A percentile compares a stretch with the other conserved stretches of the same genome.
Evolutionary conservation across 1,140 invertebrate genomes (phyloP).

Genomic region (Centruroides vittatus): DNA sequence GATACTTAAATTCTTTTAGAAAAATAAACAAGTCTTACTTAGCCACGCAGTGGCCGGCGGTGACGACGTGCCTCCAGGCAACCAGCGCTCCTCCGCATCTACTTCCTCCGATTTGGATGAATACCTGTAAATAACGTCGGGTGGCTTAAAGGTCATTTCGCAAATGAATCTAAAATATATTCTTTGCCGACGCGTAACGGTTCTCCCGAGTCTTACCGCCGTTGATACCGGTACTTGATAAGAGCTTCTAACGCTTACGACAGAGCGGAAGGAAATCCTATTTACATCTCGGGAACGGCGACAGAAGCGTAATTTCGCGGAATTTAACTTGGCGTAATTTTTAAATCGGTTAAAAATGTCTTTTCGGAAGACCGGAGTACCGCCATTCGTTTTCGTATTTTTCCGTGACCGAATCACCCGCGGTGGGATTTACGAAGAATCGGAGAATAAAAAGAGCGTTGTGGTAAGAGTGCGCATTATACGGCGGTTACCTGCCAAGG

Average conservation of each 20-base stretch:
- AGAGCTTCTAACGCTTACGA: too few species aligned
- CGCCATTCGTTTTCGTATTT: too few species aligned
- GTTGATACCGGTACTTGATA: too few species aligned
- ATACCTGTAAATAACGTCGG: constrained; percentile 44
- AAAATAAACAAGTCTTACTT: constrained; percentile 35
- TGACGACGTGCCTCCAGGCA: constrained; percentile 81
- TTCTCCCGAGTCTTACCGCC: too few species aligned
- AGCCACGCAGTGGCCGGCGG: constrained; percentile 90
- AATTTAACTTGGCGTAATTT: too few species aligned
- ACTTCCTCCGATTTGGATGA: constrained; percentile 76
- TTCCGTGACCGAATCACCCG: background rate
- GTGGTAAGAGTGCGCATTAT: background rate
- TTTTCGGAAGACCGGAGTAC: background rate
- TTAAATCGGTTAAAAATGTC: background rate
- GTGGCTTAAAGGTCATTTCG: too few species aligned
- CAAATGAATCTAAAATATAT: too few species aligned
- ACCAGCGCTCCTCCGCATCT: constrained; percentile 90
- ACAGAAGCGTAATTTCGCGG: too few species aligned
- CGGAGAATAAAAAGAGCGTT: background rate
- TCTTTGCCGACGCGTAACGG: too few species aligned
- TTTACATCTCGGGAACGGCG: too few species aligned
- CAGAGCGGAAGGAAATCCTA: too few species aligned
- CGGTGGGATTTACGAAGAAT: background rate
- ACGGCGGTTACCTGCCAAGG: constrained; percentile 62
- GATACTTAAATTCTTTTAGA: too few species aligned